Conservation (phyloP, 2,113 vertebrate species). For the Microcebus griseorufus region DNA sequence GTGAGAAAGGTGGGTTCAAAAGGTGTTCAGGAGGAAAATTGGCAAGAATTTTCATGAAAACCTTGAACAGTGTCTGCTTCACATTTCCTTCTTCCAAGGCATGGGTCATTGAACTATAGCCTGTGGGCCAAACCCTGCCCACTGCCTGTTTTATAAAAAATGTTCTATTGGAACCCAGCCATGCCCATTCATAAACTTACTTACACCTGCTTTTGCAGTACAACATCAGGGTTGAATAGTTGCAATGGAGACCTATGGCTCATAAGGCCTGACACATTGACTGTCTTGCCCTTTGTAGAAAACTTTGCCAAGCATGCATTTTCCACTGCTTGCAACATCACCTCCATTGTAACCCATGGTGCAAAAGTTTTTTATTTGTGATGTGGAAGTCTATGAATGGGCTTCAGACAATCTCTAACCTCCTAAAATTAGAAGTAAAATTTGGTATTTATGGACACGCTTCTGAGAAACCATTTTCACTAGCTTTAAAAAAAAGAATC, state of each 20-base stretch:
- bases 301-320: background rate
- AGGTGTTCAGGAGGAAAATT: background rate
- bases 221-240: background rate
- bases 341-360: background rate
- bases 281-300: background rate
- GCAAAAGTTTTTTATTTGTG: background rate
- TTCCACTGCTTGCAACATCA: background rate
- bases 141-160: background rate
- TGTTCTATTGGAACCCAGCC: background rate
- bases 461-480: background rate
- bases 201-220: background rate
- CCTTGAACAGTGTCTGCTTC: background rate
- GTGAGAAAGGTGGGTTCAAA: background rate
- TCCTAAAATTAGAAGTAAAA: conserved; percentile 28
- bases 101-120: background rate
- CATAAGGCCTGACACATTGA: background rate
- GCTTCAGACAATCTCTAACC: background rate
- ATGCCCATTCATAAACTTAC: background rate
- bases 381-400: background rate
- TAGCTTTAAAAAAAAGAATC: conserved; percentile 3
- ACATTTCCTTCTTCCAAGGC: background rate
- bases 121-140: background rate
- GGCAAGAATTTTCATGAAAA: background rate
- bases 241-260: background rate
- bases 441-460: background rate